Conservation (phyloP, 2,113 vertebrate genomes). For the Campylomormyrus tamandua region DNA sequence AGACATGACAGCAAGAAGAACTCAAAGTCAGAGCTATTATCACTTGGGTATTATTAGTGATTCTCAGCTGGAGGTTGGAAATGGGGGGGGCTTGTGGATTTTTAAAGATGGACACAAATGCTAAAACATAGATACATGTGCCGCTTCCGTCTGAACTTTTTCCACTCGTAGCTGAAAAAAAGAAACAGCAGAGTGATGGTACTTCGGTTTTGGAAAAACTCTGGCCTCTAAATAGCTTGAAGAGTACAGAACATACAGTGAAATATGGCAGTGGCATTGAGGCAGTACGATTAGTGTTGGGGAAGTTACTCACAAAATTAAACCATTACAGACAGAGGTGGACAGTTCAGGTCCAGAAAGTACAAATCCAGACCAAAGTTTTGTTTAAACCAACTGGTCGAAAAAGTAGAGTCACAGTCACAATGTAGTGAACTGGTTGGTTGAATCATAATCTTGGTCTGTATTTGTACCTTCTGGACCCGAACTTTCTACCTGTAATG, state of each 20-base stretch:
- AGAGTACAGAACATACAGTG: neutral
- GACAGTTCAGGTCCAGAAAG: neutral
- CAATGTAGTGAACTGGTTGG: neutral
- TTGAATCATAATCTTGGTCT: neutral
- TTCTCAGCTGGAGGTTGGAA: neutral
- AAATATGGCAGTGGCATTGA: neutral
- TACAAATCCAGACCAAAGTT: neutral
- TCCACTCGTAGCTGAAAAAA: neutral
- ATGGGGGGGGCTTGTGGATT: neutral
- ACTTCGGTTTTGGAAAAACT: neutral
- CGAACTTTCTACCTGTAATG: no score
- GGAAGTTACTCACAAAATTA: neutral
- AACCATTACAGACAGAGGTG: neutral
- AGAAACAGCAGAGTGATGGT: neutral
- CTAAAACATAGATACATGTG: neutral
- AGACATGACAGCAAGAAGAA: neutral
- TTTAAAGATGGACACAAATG: neutral
- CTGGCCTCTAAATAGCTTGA: neutral
- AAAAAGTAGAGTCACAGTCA: no score
- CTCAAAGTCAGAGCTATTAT: neutral
- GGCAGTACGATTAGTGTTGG: neutral
- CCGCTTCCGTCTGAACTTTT: neutral
- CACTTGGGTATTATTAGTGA: neutral
- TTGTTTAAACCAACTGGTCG: no score
- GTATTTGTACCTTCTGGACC: neutral